Evolutionary conservation across 64 coral and sea anemone genomes (phyloP), one percentile per base, ranked within the genome.

Genomic region (Hydrozoanthus tunicans): DNA sequence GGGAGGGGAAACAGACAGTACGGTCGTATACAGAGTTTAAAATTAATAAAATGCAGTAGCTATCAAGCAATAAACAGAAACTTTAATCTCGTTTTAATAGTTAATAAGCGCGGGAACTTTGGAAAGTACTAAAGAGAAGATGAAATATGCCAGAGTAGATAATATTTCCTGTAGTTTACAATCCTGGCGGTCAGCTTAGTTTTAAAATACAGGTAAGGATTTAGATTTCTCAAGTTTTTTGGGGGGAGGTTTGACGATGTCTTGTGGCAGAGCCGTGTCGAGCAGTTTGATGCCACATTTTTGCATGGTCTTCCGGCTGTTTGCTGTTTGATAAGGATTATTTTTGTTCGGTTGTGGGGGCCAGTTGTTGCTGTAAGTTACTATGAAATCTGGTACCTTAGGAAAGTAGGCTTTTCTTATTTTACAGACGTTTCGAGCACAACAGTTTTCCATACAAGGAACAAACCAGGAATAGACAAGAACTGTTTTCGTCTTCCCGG

Each of bases 391-490:
- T 17, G 12, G 0, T 69, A 69, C 65, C 5, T 69, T 15, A 17
- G 65, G 13, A 69, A 69, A 69, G 65, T 12, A 12, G 6, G 4
- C 27, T 53, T 7, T 6, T 14, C 20, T 68, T 6, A 51, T 76
- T 24, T 43, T 76, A 24, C 71, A 74, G 24, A 74, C 71, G 27
- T 17, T 74, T 74, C 1, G 71, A 10, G 71, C 71, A 25, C 71
- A 74, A 17, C 9, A 9, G 24, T 6, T 74, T 43, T 43, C 0
- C 32, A 43, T 43, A 25, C 71, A 74, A 9, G 71, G 71, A 74
- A 74, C 71, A 43, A 74, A 74, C 71, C 71, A 74, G 32, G 71
- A 74, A 74, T 74, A 74, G 71, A 17, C 23, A 74, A 74, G 71
- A 74, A 74, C 71, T 26, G 71, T 74, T 74, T 9, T 17, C 9